phyloP scores from a whole-genome alignment of 2,797 vertebrate genomes.

The Chloroceryle amazona region DNA sequence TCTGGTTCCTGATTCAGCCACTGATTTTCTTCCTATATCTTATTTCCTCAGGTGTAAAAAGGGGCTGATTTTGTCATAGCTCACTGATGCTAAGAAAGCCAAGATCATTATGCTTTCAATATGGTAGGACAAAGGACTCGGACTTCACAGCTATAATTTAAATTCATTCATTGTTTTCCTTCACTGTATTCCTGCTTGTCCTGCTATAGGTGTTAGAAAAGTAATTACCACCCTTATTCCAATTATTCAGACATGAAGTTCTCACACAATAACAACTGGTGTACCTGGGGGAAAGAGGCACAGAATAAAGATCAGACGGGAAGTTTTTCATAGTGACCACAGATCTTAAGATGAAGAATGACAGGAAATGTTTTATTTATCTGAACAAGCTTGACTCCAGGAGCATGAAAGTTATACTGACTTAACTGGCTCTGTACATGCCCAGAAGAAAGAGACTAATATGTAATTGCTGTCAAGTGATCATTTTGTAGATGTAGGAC shows the following conservation, averaged over 20 bases:
- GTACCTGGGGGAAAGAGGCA: background rate
- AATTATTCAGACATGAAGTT: background rate
- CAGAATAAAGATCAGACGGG: background rate
- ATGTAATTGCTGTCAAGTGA: background rate
- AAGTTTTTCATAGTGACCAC: background rate
- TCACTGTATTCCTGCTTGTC: background rate
- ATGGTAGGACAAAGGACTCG: background rate
- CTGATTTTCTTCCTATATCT: background rate
- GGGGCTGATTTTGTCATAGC: background rate
- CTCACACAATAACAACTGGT: background rate
- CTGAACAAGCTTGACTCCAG: background rate
- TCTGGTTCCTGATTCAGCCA: background rate
- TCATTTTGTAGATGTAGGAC: background rate
- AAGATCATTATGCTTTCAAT: background rate
- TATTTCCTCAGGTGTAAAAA: background rate
- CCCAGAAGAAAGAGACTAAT: background rate
- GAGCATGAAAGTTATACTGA: background rate
- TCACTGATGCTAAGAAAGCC: background rate
- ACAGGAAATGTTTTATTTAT: background rate
- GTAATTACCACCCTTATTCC: background rate
- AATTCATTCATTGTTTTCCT: background rate
- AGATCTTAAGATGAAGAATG: background rate
- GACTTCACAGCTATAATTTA: background rate
- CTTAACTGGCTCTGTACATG: background rate
- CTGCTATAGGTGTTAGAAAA: background rate